Percentiles rank a stretch among this genome's conserved stretches.
Conservation (phyloP, 2,113 vertebrate species). For the Carollia perspicillata region DNA sequence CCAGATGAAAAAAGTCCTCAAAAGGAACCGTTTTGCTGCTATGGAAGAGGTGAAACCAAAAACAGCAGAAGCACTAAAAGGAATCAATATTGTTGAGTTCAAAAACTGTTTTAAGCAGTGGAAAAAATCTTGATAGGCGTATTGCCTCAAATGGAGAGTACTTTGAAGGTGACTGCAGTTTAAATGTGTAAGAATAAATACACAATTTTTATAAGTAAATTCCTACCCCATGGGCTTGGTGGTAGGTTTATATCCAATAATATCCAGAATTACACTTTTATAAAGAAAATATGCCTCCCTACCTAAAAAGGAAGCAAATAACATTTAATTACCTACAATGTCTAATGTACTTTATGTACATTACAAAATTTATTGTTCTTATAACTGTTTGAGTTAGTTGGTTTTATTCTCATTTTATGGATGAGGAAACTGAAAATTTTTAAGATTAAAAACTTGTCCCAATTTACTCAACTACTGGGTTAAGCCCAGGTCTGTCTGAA, state of each 20-base stretch:
- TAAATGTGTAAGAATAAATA: too few species aligned
- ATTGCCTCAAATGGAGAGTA: too few species aligned
- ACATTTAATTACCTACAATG: background rate
- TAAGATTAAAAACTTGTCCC: background rate
- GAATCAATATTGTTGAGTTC: too few species aligned
- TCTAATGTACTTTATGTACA: background rate
- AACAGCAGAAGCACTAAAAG: too few species aligned
- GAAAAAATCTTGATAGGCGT: too few species aligned
- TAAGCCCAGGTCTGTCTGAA: background rate
- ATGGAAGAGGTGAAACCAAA: too few species aligned
- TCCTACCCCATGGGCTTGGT: background rate
- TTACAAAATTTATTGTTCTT: background rate
- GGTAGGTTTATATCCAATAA: background rate
- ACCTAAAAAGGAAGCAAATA: background rate
- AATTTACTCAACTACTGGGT: background rate
- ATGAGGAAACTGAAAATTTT: background rate
- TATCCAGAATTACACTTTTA: background rate
- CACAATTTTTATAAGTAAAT: too few species aligned
- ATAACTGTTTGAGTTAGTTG: background rate
- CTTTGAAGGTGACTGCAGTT: too few species aligned
- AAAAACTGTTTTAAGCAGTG: too few species aligned
- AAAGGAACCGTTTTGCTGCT: too few species aligned
- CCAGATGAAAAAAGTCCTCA: too few species aligned
- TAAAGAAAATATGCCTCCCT: background rate
- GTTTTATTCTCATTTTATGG: background rate